Percentiles rank a stretch among this genome's conserved stretches.
Conservation (phyloP, 2,113 vertebrate species). For the Megaceryle torquata region DNA sequence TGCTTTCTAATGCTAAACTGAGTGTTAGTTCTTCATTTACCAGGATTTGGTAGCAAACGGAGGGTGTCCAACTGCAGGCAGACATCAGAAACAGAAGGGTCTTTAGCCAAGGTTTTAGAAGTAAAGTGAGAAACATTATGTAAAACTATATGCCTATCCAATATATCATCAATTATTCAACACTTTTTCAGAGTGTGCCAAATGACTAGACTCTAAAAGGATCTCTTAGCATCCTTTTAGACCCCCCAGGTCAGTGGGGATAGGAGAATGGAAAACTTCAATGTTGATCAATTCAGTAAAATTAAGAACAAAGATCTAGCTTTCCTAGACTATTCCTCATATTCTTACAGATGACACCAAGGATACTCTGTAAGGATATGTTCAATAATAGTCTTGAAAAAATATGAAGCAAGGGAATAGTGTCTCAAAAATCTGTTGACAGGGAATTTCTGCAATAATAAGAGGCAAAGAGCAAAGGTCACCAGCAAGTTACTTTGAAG, state of each 20-base stretch:
- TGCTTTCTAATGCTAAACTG: too few species aligned
- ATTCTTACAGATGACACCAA: background rate
- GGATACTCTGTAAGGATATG: background rate
- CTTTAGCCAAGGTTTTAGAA: background rate
- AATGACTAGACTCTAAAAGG: background rate
- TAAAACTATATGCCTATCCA: background rate
- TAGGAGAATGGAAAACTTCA: background rate
- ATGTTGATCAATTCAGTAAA: background rate
- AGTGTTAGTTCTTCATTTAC: too few species aligned
- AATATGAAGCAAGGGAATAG: background rate
- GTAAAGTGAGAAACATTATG: background rate
- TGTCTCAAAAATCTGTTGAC: background rate
- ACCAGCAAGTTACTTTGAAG: background rate
- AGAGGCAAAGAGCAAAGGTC: background rate
- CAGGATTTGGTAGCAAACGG: too few species aligned
- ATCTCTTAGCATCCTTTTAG: too few species aligned
- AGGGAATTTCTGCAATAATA: background rate
- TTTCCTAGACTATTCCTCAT: background rate
- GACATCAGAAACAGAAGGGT: background rate
- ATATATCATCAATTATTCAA: background rate
- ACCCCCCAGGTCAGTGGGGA: background rate
- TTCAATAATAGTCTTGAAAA: background rate
- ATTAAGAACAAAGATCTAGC: background rate
- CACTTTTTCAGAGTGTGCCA: background rate
- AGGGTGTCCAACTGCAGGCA: background rate